Base-by-base conservation (phyloP, 2,888 invertebrate genomes). In the Polydesmus complanatus region DNA sequence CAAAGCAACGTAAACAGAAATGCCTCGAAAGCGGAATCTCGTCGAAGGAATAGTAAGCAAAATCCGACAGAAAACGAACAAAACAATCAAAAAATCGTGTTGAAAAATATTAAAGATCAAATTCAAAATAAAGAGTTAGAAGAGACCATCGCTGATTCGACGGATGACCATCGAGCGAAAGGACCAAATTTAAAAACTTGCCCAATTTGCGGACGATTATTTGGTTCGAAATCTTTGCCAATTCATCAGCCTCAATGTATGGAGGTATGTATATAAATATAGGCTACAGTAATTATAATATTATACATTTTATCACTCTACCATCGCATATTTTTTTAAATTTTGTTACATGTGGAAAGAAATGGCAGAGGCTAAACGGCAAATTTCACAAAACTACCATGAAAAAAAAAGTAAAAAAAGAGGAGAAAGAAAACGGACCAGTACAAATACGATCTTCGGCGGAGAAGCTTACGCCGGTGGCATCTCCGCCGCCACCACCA, bases 161-260 rank as follows among this genome's bases (percentile, higher is more conserved):
- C 37, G 14, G 37, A 37, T 37, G 14, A 37, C 14, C 37, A 37
- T 5, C 37, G 14, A 14, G 37, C 14, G 52, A 58, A 58, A 14
- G 49, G 54, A 2, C 55, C 60, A 3, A 53, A 55, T 22, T 71
- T 78, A 2, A 67, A 74, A 62, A 47, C 26, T 14, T 85, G 85
- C 68, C 80, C 81, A 70, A 79, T 82, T 66, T 85, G 85, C 68
- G 81, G 82, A 2, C 74, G 81, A 54, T 80, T 80, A 68, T 84
- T 83, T 68, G 83, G 83, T 27, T 77, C 78, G 1, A 78, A 78
- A 67, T 82, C 82, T 54, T 79, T 83, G 37, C 75, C 76, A 60
- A 81, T 83, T 64, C 84, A 85, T 70, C 82, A 83, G 68, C 82
- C 82, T 1, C 81, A 83, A 68, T 85, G 85, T 68, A 69, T 83